These are phyloP conservation scores for Ceyx cyanopectus DNA, from an alignment of 2,113 vertebrate genomes.

Conservation along the genomic window DNA sequence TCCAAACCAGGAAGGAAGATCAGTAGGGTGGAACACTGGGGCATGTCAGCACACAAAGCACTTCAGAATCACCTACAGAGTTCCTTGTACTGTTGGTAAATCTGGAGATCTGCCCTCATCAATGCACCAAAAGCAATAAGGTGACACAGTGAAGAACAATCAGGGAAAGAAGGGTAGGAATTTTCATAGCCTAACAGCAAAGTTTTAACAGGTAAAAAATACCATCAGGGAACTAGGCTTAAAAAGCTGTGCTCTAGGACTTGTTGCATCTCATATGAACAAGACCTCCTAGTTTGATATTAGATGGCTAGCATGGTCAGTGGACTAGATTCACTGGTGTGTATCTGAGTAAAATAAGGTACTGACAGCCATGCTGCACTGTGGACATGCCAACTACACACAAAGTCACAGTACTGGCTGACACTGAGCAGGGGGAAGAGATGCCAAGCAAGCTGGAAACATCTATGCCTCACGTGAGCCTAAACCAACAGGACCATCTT, in stretches of 20 bases:
- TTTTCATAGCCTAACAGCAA: not conserved
- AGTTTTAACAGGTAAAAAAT: not conserved
- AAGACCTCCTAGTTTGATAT: not conserved
- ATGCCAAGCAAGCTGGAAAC: not conserved
- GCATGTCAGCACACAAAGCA: not conserved
- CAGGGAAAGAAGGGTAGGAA: not conserved
- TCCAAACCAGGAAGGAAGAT: not conserved
- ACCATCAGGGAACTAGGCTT: not conserved
- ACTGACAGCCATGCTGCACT: not conserved
- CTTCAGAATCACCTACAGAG: accelerated
- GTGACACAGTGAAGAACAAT: not conserved
- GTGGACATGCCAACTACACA: not conserved
- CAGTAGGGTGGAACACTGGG: not conserved
- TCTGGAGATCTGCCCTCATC: not conserved
- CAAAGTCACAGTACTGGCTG: not conserved
- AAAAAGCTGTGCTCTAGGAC: not conserved
- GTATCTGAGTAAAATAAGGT: not conserved
- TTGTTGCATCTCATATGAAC: not conserved
- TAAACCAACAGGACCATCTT: not conserved
- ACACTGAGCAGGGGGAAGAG: not conserved
- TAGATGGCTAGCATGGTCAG: not conserved
- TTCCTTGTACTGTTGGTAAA: not conserved
- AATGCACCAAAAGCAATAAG: not conserved
- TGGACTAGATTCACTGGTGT: not conserved
- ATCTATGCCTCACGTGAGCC: not conserved